Percentiles rank a stretch among this genome's conserved stretches.
Evolutionary conservation across 2,797 vertebrate genomes (phyloP).

Genomic region (Sebastes taczanowskii): DNA sequence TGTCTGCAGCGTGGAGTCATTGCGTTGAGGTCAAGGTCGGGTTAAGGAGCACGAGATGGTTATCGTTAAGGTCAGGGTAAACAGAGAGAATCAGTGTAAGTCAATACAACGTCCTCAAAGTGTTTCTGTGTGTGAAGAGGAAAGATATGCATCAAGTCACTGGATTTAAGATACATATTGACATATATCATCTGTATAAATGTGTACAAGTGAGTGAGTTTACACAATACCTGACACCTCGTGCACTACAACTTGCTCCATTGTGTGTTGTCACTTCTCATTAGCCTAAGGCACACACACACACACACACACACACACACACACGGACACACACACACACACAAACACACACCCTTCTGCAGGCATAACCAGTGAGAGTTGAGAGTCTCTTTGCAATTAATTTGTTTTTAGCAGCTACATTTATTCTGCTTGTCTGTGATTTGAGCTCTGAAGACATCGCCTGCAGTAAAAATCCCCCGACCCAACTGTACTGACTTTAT

Average conservation of each 20-base stretch:
- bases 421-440: neutral
- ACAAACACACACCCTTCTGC: neutral
- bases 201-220: conserved; percentile 8
- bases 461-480: neutral
- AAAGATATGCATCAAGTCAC: neutral
- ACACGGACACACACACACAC: neutral
- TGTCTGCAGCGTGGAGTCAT: neutral
- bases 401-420: conserved; percentile 13
- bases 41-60: neutral
- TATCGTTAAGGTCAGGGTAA: neutral
- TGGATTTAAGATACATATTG: neutral
- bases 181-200: conserved; percentile 1
- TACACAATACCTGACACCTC: neutral
- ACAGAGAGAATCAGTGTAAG: neutral
- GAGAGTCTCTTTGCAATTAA: conserved; percentile 33
- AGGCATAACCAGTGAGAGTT: neutral
- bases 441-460: neutral
- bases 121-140: neutral
- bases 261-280: conserved; percentile 10
- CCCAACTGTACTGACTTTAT: neutral
- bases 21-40: neutral
- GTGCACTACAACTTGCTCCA: neutral
- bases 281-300: conserved; percentile 13
- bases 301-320: neutral
- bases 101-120: neutral